These are phyloP conservation scores for Nebria ingens DNA, from an alignment of 1,140 invertebrate genomes.

Conservation along the genomic window DNA sequence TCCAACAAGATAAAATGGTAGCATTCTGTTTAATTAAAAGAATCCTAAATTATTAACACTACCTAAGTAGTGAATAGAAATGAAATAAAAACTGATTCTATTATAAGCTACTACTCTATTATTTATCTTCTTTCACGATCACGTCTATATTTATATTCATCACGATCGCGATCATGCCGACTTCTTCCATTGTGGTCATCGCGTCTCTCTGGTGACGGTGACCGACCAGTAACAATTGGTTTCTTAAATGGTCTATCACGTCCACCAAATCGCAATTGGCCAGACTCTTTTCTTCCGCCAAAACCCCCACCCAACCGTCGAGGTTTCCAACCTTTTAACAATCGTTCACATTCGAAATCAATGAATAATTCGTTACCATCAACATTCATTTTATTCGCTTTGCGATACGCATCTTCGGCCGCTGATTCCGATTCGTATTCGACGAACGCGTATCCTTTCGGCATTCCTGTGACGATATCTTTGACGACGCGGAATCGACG, in stretches of 20 bases:
- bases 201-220: background rate
- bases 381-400: conserved; percentile 43
- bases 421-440: conserved; percentile 57
- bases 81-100: no score
- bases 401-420: conserved; percentile 48
- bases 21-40: no score
- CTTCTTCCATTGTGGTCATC: background rate
- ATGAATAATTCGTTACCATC: conserved; percentile 55
- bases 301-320: conserved; percentile 77
- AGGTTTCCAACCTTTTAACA: conserved; percentile 70
- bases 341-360: conserved; percentile 54
- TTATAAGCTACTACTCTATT: no score
- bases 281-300: conserved; percentile 77
- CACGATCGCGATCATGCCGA: background rate
- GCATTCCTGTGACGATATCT: conserved; percentile 73
- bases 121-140: background rate
- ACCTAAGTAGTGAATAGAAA: no score
- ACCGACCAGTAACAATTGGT: conserved; percentile 38
- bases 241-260: conserved; percentile 60
- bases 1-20: no score
- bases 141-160: background rate
- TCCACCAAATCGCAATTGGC: conserved; percentile 79
- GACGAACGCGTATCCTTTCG: conserved; percentile 76
- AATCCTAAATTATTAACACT: no score
- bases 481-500: conserved; percentile 55